These are phyloP conservation scores for Eurosta solidaginis DNA, from an alignment of 1,140 invertebrate species.

Conservation along the genomic window DNA sequence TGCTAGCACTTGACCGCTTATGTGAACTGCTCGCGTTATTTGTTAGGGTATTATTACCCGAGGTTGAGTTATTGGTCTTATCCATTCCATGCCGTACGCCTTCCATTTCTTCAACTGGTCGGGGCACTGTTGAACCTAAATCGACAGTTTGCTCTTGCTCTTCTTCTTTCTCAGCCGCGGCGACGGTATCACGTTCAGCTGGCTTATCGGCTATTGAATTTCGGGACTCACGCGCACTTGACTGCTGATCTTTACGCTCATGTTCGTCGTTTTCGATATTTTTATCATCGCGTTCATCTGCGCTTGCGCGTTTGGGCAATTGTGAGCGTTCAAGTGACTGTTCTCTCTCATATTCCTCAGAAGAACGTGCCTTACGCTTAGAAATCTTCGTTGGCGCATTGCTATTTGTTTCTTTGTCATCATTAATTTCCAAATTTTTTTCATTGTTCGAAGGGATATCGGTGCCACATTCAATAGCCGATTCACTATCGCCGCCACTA, in stretches of 20 bases:
- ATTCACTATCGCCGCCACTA: not conserved
- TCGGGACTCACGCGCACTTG: not conserved
- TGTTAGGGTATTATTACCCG: not conserved
- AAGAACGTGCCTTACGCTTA: not conserved
- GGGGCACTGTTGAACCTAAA: slow-evolving; percentile 36
- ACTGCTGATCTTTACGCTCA: not conserved
- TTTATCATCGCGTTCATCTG: slow-evolving; percentile 35
- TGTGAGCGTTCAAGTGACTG: slow-evolving; percentile 29
- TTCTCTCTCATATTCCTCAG: slow-evolving; percentile 19
- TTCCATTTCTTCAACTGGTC: slow-evolving; percentile 54
- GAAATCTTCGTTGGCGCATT: not conserved
- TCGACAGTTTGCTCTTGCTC: not conserved
- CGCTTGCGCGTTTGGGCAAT: not conserved
- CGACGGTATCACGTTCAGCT: not conserved
- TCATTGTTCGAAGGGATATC: not conserved
- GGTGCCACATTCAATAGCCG: not conserved
- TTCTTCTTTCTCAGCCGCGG: not conserved
- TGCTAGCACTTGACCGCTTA: not conserved
- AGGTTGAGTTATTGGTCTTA: slow-evolving; percentile 1
- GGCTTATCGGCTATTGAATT: not conserved
- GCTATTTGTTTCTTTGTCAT: not conserved
- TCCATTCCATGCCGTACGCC: slow-evolving; percentile 45
- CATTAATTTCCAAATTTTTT: not conserved
- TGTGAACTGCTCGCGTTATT: not conserved
- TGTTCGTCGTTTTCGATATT: not conserved